phyloP scores from a whole-genome alignment of 2,888 invertebrate genomes.

The Acrobasis suavella region DNA sequence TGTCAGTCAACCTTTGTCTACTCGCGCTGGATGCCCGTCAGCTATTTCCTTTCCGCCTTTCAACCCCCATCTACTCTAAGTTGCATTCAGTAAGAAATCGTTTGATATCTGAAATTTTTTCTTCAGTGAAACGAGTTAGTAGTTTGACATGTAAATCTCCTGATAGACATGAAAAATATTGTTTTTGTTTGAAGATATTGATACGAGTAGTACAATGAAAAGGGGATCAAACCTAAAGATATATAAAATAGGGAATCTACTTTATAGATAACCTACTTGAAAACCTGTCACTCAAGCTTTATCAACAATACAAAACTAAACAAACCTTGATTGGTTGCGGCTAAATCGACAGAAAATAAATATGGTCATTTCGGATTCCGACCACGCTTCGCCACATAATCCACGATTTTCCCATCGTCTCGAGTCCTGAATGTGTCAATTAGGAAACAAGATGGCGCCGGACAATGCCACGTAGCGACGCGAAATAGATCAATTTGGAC shows the following conservation, averaged over 20 bases:
- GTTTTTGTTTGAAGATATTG: too few relatives aligned
- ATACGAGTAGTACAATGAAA: too few relatives aligned
- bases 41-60: constrained; percentile 7
- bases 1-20: constrained; percentile 10
- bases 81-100: neutral
- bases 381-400: constrained; percentile 3
- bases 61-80: constrained; percentile 3
- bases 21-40: neutral
- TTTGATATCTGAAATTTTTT: neutral
- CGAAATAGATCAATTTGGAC: constrained; percentile 16
- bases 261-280: too few relatives aligned
- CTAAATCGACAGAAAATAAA: neutral
- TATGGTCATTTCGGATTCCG: constrained; percentile 2
- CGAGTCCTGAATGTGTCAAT: constrained; percentile 13
- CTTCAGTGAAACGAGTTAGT: neutral
- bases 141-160: too few relatives aligned
- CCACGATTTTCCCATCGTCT: constrained; percentile 13
- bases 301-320: too few relatives aligned
- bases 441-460: constrained; percentile 2
- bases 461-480: neutral
- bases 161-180: too few relatives aligned
- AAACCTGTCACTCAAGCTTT: too few relatives aligned
- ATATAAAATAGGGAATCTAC: too few relatives aligned
- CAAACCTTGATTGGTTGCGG: neutral
- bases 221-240: too few relatives aligned